These are phyloP conservation scores for Zaprionus lachaisei DNA, from an alignment of 1,140 invertebrate species.

Conservation along the genomic window DNA sequence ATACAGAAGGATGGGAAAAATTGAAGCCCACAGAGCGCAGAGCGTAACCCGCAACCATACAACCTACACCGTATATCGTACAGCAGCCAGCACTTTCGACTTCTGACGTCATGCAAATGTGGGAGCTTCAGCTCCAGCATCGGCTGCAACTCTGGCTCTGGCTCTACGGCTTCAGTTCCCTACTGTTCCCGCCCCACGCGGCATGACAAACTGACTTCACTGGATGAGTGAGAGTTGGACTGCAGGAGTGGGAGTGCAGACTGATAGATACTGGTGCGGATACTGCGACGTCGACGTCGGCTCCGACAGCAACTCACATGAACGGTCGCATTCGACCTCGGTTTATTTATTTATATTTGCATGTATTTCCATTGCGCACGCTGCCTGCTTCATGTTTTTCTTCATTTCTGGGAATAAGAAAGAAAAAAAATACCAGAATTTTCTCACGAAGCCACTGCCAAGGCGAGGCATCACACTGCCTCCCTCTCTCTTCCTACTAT, in stretches of 20 bases:
- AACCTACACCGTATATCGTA: conserved; percentile 15
- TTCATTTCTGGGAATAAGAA: conserved; percentile 59
- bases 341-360: conserved; percentile 82
- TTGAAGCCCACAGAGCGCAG: conserved; percentile 40
- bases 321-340: conserved; percentile 72
- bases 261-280: neutral
- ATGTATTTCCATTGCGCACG: conserved; percentile 27
- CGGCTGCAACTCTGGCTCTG: conserved; percentile 39
- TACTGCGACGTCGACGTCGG: neutral
- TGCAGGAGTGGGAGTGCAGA: conserved; percentile 34
- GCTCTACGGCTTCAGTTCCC: conserved; percentile 25
- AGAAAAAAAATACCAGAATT: conserved; percentile 48
- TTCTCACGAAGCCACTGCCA: conserved; percentile 56
- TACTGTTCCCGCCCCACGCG: conserved; percentile 26
- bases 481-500: neutral
- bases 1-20: conserved; percentile 38
- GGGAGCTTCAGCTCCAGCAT: conserved; percentile 19
- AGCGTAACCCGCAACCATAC: conserved; percentile 16
- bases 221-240: conserved; percentile 49
- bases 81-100: conserved; percentile 46
- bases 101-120: conserved; percentile 60
- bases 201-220: conserved; percentile 78
- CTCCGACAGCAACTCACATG: conserved; percentile 32
- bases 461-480: neutral
- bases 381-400: conserved; percentile 45